Evolutionary conservation across 1,140 invertebrate genomes (phyloP), one percentile per base, ranked within the genome.

Genomic region (Fopius arisanus): DNA sequence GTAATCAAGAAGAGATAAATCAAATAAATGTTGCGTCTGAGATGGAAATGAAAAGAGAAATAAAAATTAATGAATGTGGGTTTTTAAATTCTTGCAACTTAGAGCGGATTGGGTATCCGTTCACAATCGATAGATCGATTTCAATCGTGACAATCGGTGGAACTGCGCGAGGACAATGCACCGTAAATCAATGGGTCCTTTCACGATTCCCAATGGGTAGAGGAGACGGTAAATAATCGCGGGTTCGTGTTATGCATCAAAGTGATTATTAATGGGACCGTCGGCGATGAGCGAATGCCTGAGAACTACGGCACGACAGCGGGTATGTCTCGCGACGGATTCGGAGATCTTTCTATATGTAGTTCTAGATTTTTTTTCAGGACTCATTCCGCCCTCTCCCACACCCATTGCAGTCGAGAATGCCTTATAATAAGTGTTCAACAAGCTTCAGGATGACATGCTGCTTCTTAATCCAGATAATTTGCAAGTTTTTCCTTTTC

Each of bases 201-300:
- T 59, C 54, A 26, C 54, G 21, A 59, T 26, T 59, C 23, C 14
- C 54, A 26, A 59, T 59, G 54, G 54, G 7, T 59, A 59, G 19
- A 7, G 10, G 54, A 59, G 54, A 59, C 19, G 40, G 70, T 76
- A 68, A 83, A 83, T 81, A 82, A 82, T 80, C 81, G 77, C 77
- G 73, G 73, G 73, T 73, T 75, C 63, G 77, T 73, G 81, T 83
- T 80, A 80, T 82, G 82, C 80, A 84, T 85, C 83, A 85, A 84
- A 85, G 81, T 82, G 78, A 82, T 84, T 83, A 86, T 85, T 84
- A 85, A 86, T 86, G 82, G 78, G 75, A 76, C 77, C 79, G 78
- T 82, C 81, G 70, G 73, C 66, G 77, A 69, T 85, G 84, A 85
- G 80, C 73, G 79, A 85, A 75, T 76, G 79, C 73, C 77, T 75